Evolutionary conservation across 92 coral and sea anemone genomes (phyloP), one percentile per base, ranked within the genome.

Genomic region (Palythoa grandis): DNA sequence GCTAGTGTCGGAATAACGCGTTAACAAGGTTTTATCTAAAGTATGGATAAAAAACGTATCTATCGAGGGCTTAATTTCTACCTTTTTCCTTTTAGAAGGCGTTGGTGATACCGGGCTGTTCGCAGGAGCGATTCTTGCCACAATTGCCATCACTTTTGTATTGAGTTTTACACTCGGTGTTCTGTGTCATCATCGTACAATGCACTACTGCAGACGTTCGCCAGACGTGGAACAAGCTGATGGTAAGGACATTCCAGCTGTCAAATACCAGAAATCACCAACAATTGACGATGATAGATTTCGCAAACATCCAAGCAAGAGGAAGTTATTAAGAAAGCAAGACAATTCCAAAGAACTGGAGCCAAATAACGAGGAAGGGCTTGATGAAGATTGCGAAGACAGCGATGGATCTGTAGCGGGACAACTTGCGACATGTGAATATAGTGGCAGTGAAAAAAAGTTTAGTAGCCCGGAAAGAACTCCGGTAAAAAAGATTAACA

Each of bases 251-350:
- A 24, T 87, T 54, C 76, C 60, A 53, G 90, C 86, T 74, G 87
- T 94, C 0, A 94, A 87, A 58, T 94, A 90, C 76, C 91, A 84
- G 29, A 94, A 89, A 63, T 94, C 98, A n/a, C 98, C 98, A 12
- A 86, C 92, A 7, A 74, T 74, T 43, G 91, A 83, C 15, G 91
- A 88, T 15, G 24, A 23, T 11, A 71, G 70, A 72, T 72, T 83
- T n/a, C 74, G 78, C 25, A 75, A 85, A 43, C 84, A 85, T 47
- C 89, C 91, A n/a, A 87, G 90, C 76, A 87, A 77, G 77, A 77
- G 74, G 50, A 78, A 84, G 65, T 83, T 92, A 72, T 48, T 92
- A 40, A 86, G 85, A 47, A 85, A 87, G 52, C 79, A 90, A 67
- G 80, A 71, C 19, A 73, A 79, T 38, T 76, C 83, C n/a, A 77